phyloP scores from a whole-genome alignment of 2,113 vertebrate species.

The Otus sunia region DNA sequence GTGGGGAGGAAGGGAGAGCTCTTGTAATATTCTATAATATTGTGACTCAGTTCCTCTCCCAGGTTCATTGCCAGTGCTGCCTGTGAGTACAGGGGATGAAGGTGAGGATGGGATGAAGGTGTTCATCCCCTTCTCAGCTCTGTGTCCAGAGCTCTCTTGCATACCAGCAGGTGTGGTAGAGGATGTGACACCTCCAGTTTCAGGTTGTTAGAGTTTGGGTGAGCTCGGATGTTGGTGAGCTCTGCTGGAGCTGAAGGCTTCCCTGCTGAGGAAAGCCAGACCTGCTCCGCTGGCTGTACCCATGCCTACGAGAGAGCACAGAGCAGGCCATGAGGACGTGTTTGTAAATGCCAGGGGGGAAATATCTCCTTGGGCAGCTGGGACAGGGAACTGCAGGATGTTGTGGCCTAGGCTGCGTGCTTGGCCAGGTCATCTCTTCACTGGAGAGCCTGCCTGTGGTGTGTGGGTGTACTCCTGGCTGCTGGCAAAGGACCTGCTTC shows the following conservation, averaged over 20 bases:
- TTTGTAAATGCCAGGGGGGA: background rate
- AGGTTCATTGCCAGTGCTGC: background rate
- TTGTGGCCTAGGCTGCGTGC: background rate
- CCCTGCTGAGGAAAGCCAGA: background rate
- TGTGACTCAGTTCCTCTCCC: background rate
- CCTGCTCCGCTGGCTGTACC: background rate
- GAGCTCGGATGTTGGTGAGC: background rate
- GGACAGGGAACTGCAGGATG: background rate
- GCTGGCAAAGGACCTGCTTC: background rate
- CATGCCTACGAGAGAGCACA: accelerated
- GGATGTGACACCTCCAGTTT: background rate
- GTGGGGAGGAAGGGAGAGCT: background rate
- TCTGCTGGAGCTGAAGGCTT: background rate
- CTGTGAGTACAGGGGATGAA: background rate
- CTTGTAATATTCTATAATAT: background rate
- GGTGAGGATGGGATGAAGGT: background rate
- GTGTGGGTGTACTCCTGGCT: background rate
- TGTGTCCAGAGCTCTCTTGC: background rate
- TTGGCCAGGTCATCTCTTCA: background rate
- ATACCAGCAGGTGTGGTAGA: background rate
- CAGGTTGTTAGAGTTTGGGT: background rate
- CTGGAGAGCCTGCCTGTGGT: background rate
- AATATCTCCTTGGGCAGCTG: background rate
- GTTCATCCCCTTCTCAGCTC: background rate
- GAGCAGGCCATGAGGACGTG: background rate